phyloP scores from a whole-genome alignment of 2,797 vertebrate species.

The Sebastes matsubarae region DNA sequence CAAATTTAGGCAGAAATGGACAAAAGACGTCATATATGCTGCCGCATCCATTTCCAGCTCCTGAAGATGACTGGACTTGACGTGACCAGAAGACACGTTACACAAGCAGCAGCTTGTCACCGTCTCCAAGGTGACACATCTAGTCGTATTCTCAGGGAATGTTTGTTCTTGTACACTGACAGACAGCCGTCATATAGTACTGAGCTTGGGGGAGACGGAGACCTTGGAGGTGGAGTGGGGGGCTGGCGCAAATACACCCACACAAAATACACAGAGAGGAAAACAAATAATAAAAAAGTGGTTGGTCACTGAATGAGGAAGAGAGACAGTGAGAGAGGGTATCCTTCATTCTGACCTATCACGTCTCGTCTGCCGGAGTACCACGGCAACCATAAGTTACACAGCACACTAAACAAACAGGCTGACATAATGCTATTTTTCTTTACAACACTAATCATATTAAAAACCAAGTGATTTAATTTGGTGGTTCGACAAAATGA shows the following conservation, averaged over 20 bases:
- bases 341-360: constrained; percentile 7
- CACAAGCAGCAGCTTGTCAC: constrained; percentile 19
- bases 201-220: background rate
- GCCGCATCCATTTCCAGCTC: background rate
- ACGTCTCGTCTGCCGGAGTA: background rate
- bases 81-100: constrained; percentile 30
- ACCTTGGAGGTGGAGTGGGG: background rate
- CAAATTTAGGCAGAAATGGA: background rate
- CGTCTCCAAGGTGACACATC: background rate
- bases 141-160: constrained; percentile 8
- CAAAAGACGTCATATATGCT: background rate
- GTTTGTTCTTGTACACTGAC: constrained; percentile 24
- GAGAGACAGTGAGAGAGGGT: background rate
- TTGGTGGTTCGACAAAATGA: background rate
- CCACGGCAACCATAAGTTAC: constrained; percentile 12
- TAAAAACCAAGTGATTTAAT: constrained; percentile 3
- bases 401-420: constrained; percentile 7
- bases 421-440: background rate
- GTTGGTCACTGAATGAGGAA: background rate
- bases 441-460: background rate
- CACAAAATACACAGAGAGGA: background rate
- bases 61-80: constrained; percentile 30
- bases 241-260: background rate
- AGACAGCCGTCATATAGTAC: background rate
- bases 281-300: background rate